Conservation (phyloP, 2,797 vertebrate species). For the Enteromius thamalakanensis region DNA sequence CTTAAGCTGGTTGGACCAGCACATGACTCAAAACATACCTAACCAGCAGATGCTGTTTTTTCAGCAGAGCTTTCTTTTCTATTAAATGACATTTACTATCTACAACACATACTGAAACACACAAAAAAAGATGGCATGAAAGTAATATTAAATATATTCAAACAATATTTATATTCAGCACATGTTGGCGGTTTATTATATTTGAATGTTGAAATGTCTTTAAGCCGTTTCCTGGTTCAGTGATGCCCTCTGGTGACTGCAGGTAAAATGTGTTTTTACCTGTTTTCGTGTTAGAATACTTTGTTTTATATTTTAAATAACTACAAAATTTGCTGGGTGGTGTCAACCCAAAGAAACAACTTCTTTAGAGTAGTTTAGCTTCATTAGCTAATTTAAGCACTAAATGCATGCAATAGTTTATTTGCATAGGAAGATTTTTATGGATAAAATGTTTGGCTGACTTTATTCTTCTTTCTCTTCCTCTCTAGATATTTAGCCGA, state of each 20-base stretch:
- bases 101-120: too few relatives aligned
- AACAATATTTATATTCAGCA: too few relatives aligned
- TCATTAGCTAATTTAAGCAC: background rate
- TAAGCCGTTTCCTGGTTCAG: slow-evolving; percentile 16
- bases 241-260: slow-evolving; percentile 39
- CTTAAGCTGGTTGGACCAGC: too few relatives aligned
- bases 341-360: background rate
- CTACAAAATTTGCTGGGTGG: background rate
- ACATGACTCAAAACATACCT: too few relatives aligned
- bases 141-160: background rate
- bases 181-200: too few relatives aligned
- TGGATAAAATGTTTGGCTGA: background rate
- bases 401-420: background rate
- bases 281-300: background rate
- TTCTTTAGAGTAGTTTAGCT: background rate
- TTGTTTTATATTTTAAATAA: background rate
- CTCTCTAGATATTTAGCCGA: background rate
- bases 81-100: background rate
- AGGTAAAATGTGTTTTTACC: background rate
- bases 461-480: background rate
- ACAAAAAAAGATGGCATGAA: too few relatives aligned
- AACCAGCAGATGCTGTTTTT: too few relatives aligned
- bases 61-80: background rate
- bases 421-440: background rate
- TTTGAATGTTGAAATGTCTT: background rate